Conservation (phyloP, 2,888 invertebrate genomes). For the Dicyrtomina minuta region DNA sequence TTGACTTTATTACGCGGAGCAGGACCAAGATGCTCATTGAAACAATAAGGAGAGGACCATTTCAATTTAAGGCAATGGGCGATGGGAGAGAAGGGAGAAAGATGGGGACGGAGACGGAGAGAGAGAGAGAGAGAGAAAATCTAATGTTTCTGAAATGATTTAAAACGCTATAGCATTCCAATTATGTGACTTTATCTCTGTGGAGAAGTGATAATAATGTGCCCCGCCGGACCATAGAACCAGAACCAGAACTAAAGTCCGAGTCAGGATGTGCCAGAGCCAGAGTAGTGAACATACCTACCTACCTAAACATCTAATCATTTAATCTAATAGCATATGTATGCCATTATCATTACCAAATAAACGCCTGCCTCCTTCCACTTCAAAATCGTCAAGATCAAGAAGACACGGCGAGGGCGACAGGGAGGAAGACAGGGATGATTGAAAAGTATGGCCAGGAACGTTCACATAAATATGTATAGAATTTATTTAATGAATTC, state of each 20-base stretch:
- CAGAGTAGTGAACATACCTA: too few relatives aligned
- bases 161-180: too few relatives aligned
- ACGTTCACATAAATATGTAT: not conserved
- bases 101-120: not conserved
- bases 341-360: not conserved
- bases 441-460: slow-evolving; percentile 19
- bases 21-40: too few relatives aligned
- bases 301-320: too few relatives aligned
- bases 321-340: not conserved
- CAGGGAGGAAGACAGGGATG: slow-evolving; percentile 1
- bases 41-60: too few relatives aligned
- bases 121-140: not conserved
- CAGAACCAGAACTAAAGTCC: too few relatives aligned
- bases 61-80: not conserved
- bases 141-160: not conserved
- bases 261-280: not conserved
- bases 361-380: not conserved
- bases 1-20: too few relatives aligned
- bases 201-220: too few relatives aligned
- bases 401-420: not conserved
- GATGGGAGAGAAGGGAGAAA: not conserved
- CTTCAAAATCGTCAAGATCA: not conserved
- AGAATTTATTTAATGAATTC: slow-evolving; percentile 9
- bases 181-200: too few relatives aligned
- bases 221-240: too few relatives aligned